phyloP scores from a whole-genome alignment of 2,113 vertebrate genomes.

The Dipodomys stephensi region DNA sequence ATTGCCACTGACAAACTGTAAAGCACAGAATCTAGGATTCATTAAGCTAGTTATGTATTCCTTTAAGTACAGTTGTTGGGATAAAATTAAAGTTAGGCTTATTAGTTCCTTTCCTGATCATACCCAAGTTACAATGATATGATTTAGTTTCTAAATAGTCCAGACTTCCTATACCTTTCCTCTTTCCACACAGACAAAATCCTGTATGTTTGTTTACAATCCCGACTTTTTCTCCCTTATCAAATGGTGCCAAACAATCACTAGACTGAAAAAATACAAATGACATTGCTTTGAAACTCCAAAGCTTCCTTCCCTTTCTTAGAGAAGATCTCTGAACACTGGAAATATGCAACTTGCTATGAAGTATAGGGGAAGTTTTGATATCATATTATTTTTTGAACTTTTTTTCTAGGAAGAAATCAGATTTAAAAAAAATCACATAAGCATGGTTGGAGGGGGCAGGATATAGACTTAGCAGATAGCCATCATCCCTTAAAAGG shows the following conservation, averaged over 20 bases:
- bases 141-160: background rate
- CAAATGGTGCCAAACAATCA: background rate
- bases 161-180: background rate
- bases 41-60: background rate
- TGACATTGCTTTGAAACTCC: background rate
- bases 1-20: background rate
- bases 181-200: background rate
- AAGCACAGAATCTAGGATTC: background rate
- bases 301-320: background rate
- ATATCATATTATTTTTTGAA: background rate
- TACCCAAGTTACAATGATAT: background rate
- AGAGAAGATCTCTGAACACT: background rate
- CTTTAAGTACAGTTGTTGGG: background rate
- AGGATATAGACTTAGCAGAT: background rate
- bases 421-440: background rate
- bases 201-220: rapidly evolving
- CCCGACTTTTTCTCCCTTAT: background rate
- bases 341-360: background rate
- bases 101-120: background rate
- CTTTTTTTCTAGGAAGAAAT: background rate
- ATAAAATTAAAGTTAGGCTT: constrained; percentile 1
- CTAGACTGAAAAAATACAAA: background rate
- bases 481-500: background rate
- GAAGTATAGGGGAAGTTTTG: background rate
- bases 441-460: background rate